These are phyloP conservation scores for Pollenia griseotomentosa DNA, from an alignment of 2,888 invertebrate genomes.

Conservation along the genomic window DNA sequence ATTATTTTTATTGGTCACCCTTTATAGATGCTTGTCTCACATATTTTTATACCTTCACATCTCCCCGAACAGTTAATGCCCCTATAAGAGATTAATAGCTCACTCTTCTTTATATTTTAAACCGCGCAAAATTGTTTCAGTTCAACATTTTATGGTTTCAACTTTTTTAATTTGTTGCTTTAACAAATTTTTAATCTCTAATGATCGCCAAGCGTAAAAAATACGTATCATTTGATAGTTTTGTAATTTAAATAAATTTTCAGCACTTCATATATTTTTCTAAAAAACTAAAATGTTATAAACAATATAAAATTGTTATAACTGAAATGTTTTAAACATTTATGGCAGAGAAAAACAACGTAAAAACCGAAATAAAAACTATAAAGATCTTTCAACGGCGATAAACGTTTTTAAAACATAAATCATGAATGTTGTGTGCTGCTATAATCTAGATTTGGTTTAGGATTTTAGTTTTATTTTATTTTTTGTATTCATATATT, in stretches of 20 bases:
- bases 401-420: constrained; percentile 59
- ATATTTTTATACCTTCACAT: background rate
- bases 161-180: constrained; percentile 40
- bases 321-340: constrained; percentile 77
- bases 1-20: background rate
- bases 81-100: background rate
- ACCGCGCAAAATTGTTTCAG: constrained; percentile 23
- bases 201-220: constrained; percentile 54
- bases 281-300: background rate
- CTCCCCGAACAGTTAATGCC: background rate
- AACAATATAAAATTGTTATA: constrained; percentile 70
- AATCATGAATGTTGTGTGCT: constrained; percentile 47
- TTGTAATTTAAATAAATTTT: constrained; percentile 45
- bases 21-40: background rate
- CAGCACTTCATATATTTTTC: background rate
- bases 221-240: constrained; percentile 16
- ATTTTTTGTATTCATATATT: background rate
- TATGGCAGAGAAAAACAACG: constrained; percentile 60
- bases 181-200: constrained; percentile 70
- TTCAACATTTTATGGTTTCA: constrained; percentile 29
- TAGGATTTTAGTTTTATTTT: constrained; percentile 8
- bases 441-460: constrained; percentile 59
- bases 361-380: constrained; percentile 15
- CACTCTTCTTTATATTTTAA: too few relatives aligned
- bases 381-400: constrained; percentile 35